Conservation (phyloP, 2,113 vertebrate genomes). For the Phalacrocorax pelagicus region DNA sequence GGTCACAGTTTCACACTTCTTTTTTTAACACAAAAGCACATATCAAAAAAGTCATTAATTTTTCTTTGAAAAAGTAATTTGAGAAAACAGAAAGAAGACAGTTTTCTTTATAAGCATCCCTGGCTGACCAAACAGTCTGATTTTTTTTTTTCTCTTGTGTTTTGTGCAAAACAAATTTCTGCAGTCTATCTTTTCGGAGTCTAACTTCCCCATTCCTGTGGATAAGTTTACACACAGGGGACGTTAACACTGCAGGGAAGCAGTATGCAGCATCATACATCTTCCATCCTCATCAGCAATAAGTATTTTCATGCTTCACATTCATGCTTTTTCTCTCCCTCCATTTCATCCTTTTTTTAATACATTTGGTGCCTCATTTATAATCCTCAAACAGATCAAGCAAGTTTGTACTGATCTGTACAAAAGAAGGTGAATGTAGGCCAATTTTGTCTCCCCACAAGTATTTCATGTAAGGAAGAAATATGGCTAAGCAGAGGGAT, state of each 20-base stretch:
- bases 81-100: not conserved
- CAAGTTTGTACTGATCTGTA: not conserved
- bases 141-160: not conserved
- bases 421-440: not conserved
- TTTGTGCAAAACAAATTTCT: not conserved
- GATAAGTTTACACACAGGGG: not conserved
- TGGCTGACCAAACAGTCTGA: not conserved
- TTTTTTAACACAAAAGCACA: not conserved
- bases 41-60: not conserved
- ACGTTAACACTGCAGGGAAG: not conserved
- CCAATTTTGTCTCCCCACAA: not conserved
- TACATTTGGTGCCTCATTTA: not conserved
- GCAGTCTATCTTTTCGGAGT: not conserved
- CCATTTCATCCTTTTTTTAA: not conserved
- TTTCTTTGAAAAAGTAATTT: not conserved
- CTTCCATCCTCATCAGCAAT: not conserved
- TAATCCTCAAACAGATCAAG: not conserved
- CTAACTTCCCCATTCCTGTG: not conserved
- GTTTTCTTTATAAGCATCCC: not conserved
- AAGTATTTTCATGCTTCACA: not conserved
- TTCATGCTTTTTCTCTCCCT: not conserved
- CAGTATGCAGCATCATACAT: not conserved
- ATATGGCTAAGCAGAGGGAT: not conserved
- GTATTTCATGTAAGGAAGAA: not conserved
- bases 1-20: not conserved